Base-by-base conservation (phyloP, 2,113 vertebrate genomes). In the Scartelaos histophorus region DNA sequence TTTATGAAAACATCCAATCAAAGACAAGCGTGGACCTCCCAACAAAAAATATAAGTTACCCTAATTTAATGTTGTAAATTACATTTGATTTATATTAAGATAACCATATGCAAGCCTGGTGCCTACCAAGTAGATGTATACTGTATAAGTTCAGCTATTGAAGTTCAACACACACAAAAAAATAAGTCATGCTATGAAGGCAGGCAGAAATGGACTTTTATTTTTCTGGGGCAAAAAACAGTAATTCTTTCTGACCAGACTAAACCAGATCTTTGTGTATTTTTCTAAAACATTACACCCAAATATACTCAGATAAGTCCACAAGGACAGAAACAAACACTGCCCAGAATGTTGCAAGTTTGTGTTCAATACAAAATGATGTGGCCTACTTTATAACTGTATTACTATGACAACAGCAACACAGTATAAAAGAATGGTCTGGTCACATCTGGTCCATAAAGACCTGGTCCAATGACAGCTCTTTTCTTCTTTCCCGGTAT, bases 131-230 rank as follows among this genome's bases (percentile, higher is more conserved):
- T n/a, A n/a, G 2, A 2, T 2, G 11, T 9, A n/a, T 7, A 9
- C 19, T 22, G 29, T 24, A 13, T 2, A 2, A 57, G 13, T 57
- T n/a, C n/a, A 25, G 24, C 22, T 57, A 22, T 15, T 58, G 2
- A 22, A 12, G n/a, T 22, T 56, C 0, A 24, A 11, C 3, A 24
- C 21, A 15, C 61, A 75, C 78, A 0, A 12, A 82, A 45, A 38
- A 77, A 79, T 64, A 15, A 51, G 10, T 54, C 68, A 21, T 56
- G 79, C 54, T 58, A 46, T 87, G 83, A 89, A 87, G 78, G 90
- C 87, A 90, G 90, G 84, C 89, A 92, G 91, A 92, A 92, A 92
- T 86, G 82, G 76, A 90, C 89, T 90, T 54, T 92, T 84, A 85
- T 89, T 91, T 85, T 70, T 75, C 67, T 81, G 43, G 76, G 84